These are phyloP conservation scores for Mus spicilegus DNA, from an alignment of 2,113 vertebrate genomes.

Conservation along the genomic window DNA sequence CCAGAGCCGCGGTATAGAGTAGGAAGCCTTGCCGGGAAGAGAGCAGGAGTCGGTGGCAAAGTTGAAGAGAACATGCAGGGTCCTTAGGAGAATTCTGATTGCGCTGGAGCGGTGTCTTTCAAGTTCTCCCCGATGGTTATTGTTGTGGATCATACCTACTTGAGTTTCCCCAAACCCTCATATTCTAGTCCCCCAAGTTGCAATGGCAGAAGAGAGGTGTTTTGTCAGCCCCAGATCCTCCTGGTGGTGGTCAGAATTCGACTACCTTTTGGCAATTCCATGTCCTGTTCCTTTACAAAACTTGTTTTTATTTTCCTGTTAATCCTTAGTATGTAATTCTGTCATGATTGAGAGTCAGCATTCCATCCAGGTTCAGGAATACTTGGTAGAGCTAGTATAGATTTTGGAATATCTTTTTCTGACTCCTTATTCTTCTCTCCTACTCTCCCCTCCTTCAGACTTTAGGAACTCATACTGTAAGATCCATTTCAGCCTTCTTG, in stretches of 20 bases:
- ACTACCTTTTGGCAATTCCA: neutral
- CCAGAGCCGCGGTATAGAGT: conserved; percentile 51
- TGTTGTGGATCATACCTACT: neutral
- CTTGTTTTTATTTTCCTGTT: neutral
- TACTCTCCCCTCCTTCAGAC: neutral
- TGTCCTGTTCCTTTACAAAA: neutral
- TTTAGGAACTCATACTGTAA: neutral
- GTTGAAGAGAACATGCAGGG: conserved; percentile 26
- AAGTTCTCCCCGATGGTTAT: neutral
- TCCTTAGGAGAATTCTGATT: neutral
- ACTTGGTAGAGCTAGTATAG: neutral
- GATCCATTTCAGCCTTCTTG: neutral
- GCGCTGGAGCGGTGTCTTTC: neutral
- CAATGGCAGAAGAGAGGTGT: neutral
- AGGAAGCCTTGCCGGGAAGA: conserved; percentile 22
- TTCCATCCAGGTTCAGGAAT: conserved; percentile 59
- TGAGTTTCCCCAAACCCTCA: neutral
- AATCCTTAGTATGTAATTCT: neutral
- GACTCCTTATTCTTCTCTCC: conserved; percentile 32
- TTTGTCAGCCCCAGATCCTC: neutral
- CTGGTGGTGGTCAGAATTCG: neutral
- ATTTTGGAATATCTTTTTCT: conserved; percentile 41
- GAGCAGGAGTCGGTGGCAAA: conserved; percentile 42
- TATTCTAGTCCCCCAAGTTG: neutral
- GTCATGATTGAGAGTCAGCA: conserved; percentile 1